A percentile compares a stretch with the other conserved stretches of the same genome.
Conservation (phyloP, 1,140 invertebrate genomes). For the Listronotus bonariensis region DNA sequence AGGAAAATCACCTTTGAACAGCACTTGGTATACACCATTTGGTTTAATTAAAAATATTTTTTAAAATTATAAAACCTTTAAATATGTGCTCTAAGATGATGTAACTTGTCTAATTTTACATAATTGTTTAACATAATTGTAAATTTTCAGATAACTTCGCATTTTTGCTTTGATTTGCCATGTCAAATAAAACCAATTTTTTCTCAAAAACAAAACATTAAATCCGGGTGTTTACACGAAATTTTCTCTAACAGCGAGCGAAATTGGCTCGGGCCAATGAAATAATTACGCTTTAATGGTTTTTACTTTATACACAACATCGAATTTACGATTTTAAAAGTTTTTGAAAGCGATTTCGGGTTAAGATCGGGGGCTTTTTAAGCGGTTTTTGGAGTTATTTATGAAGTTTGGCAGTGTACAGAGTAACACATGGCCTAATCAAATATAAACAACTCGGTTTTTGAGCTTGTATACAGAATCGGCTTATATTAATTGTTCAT, state of each 20-base stretch:
- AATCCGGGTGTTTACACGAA: conserved; percentile 20
- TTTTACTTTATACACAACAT: conserved; percentile 18
- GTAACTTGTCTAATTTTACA: too few species aligned
- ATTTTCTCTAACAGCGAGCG: conserved; percentile 12
- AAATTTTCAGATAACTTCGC: neutral
- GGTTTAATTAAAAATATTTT: too few species aligned
- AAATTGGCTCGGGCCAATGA: conserved; percentile 27
- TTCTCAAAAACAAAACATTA: conserved; percentile 33
- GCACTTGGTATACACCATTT: too few species aligned
- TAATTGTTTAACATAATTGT: too few species aligned
- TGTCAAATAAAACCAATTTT: conserved; percentile 9
- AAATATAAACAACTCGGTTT: conserved; percentile 1
- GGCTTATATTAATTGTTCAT: neutral
- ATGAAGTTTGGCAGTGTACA: conserved; percentile 6
- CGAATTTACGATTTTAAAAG: conserved; percentile 22
- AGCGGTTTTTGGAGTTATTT: conserved; percentile 16
- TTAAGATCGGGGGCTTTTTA: neutral
- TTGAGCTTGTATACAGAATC: neutral
- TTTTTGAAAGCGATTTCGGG: conserved; percentile 1
- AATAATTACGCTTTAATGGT: conserved; percentile 27
- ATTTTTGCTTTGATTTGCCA: neutral
- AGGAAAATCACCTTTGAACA: too few species aligned
- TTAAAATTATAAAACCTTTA: too few species aligned
- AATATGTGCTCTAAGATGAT: too few species aligned
- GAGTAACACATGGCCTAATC: conserved; percentile 1